Evolutionary conservation across 2,113 vertebrate genomes (phyloP), one percentile per base, ranked within the genome.

Genomic region (Patagioenas fasciata): DNA sequence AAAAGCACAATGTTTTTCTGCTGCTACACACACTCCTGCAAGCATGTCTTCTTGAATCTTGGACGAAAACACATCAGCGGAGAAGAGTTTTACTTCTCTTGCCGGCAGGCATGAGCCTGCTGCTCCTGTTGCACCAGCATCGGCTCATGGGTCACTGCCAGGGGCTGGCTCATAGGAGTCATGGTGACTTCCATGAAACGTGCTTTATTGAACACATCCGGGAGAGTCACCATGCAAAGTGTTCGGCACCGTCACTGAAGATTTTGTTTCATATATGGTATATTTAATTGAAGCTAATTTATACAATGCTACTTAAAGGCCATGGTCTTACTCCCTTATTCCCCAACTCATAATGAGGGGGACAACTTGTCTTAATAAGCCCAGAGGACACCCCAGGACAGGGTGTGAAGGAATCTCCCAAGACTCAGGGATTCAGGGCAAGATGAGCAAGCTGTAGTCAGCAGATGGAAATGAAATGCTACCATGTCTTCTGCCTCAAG

Each of bases 11-110:
- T 28, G 4, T 28, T 71, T 81, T 95, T 34, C 64, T 86, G 13
- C 67, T 83, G 47, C 26, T 42, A 26, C 11, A 19, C 20, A 54
- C 17, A 19, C 13, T 73, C 15, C 28, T 4, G 1, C 3, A 28
- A 82, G 7, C n/a, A 34, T 19, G 15, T 71, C 61, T 84, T 85
- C 62, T 58, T 80, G 44, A 4, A 2, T 8, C 71, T 82, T 4
- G 1, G 40, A 38, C 2, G 4, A 86, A 92, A 83, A 26, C 0
- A 0, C 10, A 67, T 25, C 15, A 54, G 1, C 25, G 13, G 42
- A n/a, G 70, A 71, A 58, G 16, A 7, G 19, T 78, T 91, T 80
- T 34, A 31, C 24, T 79, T 92, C 65, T 84, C 2, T 26, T 1
- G 1, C 2, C 3, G 9, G 38, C 31, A n/a, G 19, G 4, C 44